Percentiles rank a stretch among this genome's conserved stretches.
Conservation (phyloP, 2,113 vertebrate species). For the Enhydra lutris region DNA sequence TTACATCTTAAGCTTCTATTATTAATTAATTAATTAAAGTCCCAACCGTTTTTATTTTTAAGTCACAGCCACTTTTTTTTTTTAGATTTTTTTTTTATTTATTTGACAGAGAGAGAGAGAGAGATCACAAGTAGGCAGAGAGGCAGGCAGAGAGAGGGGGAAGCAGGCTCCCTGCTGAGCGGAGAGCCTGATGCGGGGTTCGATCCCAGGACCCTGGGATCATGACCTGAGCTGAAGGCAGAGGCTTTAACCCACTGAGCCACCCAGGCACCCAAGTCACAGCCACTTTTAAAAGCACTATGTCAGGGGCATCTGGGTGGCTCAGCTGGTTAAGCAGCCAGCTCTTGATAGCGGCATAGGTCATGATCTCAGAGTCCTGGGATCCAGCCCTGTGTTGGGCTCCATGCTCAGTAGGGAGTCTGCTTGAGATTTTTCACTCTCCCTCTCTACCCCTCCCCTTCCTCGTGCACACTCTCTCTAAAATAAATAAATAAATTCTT, state of each 20-base stretch:
- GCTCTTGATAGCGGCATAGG: background rate
- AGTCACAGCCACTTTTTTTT: background rate
- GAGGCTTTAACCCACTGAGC: too few species aligned
- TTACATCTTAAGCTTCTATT: background rate
- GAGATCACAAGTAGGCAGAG: too few species aligned
- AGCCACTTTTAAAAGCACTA: background rate
- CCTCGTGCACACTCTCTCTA: background rate
- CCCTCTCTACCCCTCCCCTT: background rate
- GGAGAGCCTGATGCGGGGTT: too few species aligned
- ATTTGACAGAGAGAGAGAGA: too few species aligned
- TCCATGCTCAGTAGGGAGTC: background rate
- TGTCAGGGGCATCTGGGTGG: background rate
- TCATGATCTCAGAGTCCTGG: background rate
- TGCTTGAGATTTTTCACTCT: background rate
- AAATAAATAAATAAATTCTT: background rate
- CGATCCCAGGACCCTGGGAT: too few species aligned
- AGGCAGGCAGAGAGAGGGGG: too few species aligned
- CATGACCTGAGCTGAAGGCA: too few species aligned
- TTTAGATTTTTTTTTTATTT: too few species aligned
- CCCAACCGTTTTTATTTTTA: background rate
- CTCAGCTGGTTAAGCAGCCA: background rate
- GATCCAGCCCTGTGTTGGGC: background rate
- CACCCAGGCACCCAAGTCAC: background rate
- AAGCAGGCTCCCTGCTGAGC: too few species aligned
- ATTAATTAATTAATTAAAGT: slow-evolving; percentile 15